Evolutionary conservation across 2,888 invertebrate genomes (phyloP).

Genomic region (Drosophila mimetica): DNA sequence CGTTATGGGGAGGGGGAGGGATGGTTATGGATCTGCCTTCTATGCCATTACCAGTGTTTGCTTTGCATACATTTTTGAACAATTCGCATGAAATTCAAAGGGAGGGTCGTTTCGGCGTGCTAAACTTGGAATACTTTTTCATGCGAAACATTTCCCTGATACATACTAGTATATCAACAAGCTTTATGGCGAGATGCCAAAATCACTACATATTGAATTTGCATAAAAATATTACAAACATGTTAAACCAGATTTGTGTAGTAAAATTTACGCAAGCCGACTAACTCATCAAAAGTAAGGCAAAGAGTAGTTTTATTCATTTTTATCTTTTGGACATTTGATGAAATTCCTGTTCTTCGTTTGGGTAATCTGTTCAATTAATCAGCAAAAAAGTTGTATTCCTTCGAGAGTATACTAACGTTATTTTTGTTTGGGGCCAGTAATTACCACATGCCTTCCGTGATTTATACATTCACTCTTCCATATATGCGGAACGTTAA

Average conservation of each 20-base stretch:
- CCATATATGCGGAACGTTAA: too few relatives aligned
- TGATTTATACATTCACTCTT: background rate
- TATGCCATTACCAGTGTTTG: conserved; percentile 10
- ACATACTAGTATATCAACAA: background rate
- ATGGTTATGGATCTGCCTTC: background rate
- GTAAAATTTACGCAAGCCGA: too few relatives aligned
- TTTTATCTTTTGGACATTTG: too few relatives aligned
- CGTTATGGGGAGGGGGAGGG: background rate
- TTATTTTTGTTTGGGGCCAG: background rate
- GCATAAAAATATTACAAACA: background rate
- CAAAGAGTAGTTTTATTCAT: too few relatives aligned
- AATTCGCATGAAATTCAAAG: background rate
- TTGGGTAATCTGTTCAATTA: too few relatives aligned
- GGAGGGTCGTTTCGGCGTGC: too few relatives aligned
- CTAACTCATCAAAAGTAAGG: too few relatives aligned
- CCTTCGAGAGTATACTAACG: too few relatives aligned
- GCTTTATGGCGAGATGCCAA: background rate
- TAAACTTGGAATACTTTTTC: too few relatives aligned
- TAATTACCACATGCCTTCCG: background rate
- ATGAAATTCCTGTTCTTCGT: too few relatives aligned
- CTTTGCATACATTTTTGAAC: background rate
- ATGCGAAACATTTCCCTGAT: background rate
- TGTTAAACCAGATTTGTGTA: too few relatives aligned
- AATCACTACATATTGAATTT: background rate
- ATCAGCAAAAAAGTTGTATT: too few relatives aligned